Conservation (phyloP, 2,797 vertebrate species). For the Neosalanx taihuensis region DNA sequence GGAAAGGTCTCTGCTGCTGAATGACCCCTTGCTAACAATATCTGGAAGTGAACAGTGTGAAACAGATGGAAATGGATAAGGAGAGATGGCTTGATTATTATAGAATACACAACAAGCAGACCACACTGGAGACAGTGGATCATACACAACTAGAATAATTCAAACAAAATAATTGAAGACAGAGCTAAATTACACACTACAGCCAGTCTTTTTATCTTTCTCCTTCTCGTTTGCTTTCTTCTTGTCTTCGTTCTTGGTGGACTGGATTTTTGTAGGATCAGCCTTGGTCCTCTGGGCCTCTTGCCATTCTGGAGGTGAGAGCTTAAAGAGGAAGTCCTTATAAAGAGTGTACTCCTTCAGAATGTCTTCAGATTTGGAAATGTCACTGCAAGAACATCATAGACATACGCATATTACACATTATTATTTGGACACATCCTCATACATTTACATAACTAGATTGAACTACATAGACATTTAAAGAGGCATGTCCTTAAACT, state of each 20-base stretch:
- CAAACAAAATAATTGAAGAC: not conserved
- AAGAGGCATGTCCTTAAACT: too few relatives aligned
- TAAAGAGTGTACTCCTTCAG: constrained; percentile 80
- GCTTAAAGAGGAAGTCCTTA: constrained; percentile 82
- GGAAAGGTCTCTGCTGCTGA: constrained; percentile 31
- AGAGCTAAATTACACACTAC: not conserved
- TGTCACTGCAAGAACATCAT: constrained; percentile 71
- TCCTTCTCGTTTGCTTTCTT: constrained; percentile 23
- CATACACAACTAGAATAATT: not conserved
- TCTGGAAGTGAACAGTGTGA: constrained; percentile 28
- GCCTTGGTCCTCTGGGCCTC: constrained; percentile 61
- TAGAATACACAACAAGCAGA: not conserved
- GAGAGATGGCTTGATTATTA: not conserved
- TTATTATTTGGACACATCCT: not conserved
- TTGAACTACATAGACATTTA: not conserved
- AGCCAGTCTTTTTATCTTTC: constrained; percentile 7
- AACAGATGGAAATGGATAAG: not conserved
- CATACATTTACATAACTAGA: not conserved
- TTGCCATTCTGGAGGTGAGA: constrained; percentile 87
- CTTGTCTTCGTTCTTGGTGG: constrained; percentile 19
- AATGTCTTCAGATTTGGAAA: constrained; percentile 76
- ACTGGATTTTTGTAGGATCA: not conserved
- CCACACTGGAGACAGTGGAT: not conserved
- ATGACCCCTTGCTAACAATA: constrained; percentile 39
- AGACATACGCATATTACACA: not conserved